phyloP scores from a whole-genome alignment of 2,113 vertebrate species.

The Esox niger region DNA sequence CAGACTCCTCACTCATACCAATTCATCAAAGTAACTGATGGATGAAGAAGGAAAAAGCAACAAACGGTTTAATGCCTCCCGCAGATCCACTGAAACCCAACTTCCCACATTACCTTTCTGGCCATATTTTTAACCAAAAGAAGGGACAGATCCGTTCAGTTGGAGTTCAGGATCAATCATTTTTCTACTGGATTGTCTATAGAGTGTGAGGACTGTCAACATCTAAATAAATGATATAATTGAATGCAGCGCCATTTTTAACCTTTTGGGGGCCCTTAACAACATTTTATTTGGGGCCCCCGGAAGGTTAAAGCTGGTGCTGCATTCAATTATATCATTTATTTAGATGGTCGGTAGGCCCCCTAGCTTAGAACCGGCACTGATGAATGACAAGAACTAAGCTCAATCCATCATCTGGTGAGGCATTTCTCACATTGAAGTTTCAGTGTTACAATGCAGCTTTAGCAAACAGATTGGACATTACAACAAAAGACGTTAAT shows the following conservation, averaged over 20 bases:
- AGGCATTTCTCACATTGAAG: not conserved
- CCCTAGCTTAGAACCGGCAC: no score
- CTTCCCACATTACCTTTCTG: not conserved
- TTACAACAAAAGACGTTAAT: conserved; percentile 4
- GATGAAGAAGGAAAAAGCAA: conserved; percentile 11
- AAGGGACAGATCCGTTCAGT: not conserved
- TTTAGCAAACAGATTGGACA: conserved; percentile 1
- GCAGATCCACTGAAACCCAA: not conserved
- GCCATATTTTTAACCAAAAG: not conserved
- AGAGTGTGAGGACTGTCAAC: not conserved
- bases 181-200: not conserved
- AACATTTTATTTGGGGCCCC: no score
- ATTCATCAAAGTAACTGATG: conserved; percentile 32
- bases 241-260: no score
- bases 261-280: no score
- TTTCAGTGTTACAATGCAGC: conserved; percentile 7
- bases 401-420: not conserved
- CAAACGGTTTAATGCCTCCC: not conserved
- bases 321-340: no score
- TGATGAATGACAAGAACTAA: not conserved
- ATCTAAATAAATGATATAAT: no score
- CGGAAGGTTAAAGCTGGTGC: no score
- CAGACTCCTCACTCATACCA: conserved; percentile 30
- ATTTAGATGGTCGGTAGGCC: no score
- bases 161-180: not conserved